phyloP scores from a whole-genome alignment of 2,797 vertebrate genomes.

The Falco biarmicus region DNA sequence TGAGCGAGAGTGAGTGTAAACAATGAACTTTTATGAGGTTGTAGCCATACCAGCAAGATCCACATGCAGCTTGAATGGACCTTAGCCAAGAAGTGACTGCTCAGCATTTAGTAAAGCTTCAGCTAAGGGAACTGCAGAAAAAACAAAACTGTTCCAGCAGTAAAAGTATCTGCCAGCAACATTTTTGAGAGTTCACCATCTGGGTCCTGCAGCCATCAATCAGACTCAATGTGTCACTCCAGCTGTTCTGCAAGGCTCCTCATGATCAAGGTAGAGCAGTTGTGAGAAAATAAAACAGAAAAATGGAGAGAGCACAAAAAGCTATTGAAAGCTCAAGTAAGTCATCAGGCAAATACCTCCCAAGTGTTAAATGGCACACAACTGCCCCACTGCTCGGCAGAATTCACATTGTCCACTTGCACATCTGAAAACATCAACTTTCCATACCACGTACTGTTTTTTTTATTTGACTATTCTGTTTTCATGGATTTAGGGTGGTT shows the following conservation, averaged over 20 bases:
- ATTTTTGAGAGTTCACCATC: conserved; percentile 71
- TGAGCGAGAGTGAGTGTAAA: conserved; percentile 51
- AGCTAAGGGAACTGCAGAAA: conserved; percentile 44
- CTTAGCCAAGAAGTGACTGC: conserved; percentile 72
- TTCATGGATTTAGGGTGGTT: not conserved
- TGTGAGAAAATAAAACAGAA: conserved; percentile 33
- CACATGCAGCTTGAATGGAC: conserved; percentile 73
- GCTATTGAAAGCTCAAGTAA: not conserved
- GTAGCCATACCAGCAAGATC: conserved; percentile 60
- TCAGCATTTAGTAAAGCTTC: conserved; percentile 70
- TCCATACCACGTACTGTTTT: not conserved
- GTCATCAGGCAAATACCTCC: not conserved
- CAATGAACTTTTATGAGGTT: conserved; percentile 64
- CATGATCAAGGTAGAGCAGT: not conserved
- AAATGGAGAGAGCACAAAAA: not conserved
- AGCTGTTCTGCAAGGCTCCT: conserved; percentile 47
- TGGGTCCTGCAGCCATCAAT: conserved; percentile 64
- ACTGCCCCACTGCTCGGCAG: not conserved
- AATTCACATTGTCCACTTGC: not conserved
- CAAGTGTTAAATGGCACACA: not conserved
- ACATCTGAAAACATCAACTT: not conserved
- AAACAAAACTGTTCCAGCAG: conserved; percentile 3
- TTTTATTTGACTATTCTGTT: not conserved
- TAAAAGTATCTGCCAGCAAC: conserved; percentile 67
- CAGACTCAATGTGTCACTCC: conserved; percentile 41